phyloP scores from a whole-genome alignment of 2,888 invertebrate species.

The Anthrax anthrax region DNA sequence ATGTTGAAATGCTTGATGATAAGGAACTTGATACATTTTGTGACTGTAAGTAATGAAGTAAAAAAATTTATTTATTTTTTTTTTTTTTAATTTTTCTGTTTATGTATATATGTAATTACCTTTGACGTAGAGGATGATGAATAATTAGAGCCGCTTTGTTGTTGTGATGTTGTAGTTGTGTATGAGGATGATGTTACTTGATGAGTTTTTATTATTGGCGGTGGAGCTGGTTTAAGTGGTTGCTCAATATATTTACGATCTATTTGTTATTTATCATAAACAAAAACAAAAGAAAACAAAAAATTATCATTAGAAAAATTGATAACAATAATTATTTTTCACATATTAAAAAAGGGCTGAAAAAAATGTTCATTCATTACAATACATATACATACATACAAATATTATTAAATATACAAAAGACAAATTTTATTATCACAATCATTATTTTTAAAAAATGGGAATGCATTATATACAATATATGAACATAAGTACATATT shows the following conservation, averaged over 20 bases:
- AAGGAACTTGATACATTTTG: conserved; percentile 22
- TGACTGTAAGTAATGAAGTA: conserved; percentile 11
- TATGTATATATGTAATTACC: conserved; percentile 15
- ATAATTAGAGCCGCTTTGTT: conserved; percentile 11
- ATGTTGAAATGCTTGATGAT: conserved; percentile 16
- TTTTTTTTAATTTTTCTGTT: too few relatives aligned
- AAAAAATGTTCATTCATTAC: too few relatives aligned
- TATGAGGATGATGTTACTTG: conserved; percentile 28
- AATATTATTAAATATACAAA: too few relatives aligned
- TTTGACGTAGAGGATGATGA: conserved; percentile 16
- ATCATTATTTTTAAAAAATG: too few relatives aligned
- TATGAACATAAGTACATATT: too few relatives aligned
- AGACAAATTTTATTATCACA: too few relatives aligned
- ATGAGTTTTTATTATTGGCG: conserved; percentile 50
- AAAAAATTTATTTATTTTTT: neutral
- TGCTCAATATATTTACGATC: conserved; percentile 76
- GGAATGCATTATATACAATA: too few relatives aligned
- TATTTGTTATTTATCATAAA: conserved; percentile 10
- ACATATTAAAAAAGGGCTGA: too few relatives aligned
- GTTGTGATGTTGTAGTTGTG: conserved; percentile 5
- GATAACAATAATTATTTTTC: too few relatives aligned
- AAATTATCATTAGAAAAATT: neutral
- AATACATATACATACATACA: too few relatives aligned
- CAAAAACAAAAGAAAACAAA: neutral
- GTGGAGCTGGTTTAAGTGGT: conserved; percentile 60